phyloP scores from a whole-genome alignment of 2,797 vertebrate genomes.

The Petrocephalus sullivani region DNA sequence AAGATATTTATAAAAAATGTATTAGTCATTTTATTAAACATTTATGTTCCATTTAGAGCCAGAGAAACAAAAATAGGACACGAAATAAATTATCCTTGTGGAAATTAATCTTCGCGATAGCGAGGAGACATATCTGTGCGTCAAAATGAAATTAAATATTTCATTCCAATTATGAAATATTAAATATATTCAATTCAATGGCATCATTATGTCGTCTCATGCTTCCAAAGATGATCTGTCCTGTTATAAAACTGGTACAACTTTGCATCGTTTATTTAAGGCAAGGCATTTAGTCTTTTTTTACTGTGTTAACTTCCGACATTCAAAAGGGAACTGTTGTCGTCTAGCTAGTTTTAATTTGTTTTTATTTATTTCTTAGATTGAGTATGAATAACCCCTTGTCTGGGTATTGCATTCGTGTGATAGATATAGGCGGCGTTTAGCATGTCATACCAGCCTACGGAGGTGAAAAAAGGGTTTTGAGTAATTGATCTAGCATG shows the following conservation, averaged over 20 bases:
- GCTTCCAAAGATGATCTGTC: not conserved
- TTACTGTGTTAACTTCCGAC: not conserved
- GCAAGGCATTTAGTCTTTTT: not conserved
- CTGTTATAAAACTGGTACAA: not conserved
- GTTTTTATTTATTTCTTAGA: not conserved
- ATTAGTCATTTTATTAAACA: slow-evolving; percentile 14
- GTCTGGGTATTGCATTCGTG: not conserved
- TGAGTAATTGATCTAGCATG: not conserved
- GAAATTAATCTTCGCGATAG: not conserved
- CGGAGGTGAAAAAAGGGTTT: not conserved
- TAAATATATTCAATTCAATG: not conserved
- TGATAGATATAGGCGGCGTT: not conserved
- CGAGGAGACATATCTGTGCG: not conserved
- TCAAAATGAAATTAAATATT: slow-evolving; percentile 14
- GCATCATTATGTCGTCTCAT: not conserved
- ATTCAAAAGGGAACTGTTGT: not conserved
- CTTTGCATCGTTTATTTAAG: not conserved
- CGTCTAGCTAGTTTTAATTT: not conserved
- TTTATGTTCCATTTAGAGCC: slow-evolving; percentile 9
- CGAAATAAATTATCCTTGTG: not conserved
- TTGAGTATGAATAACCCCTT: not conserved
- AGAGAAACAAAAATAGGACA: slow-evolving; percentile 11
- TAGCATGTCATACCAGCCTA: not conserved
- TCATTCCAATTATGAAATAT: not conserved
- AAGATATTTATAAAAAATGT: not conserved